A percentile compares a stretch with the other conserved stretches of the same genome.
phyloP scores from a whole-genome alignment of 2,797 vertebrate species.

The Leuciscus waleckii region DNA sequence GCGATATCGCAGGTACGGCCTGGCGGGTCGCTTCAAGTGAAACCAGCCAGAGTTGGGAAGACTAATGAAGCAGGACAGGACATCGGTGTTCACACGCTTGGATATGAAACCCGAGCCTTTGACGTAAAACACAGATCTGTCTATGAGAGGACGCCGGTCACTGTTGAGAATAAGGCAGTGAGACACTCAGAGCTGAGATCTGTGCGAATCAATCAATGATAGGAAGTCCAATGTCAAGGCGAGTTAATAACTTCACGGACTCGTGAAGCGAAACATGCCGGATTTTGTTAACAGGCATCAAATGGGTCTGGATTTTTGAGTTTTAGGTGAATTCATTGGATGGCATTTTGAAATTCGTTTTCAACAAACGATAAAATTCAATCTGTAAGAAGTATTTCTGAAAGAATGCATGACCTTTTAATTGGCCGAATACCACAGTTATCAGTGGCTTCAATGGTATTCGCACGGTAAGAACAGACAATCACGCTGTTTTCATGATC shows the following conservation, averaged over 20 bases:
- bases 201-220: slow-evolving; percentile 17
- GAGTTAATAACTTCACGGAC: slow-evolving; percentile 19
- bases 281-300: background rate
- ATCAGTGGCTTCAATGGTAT: background rate
- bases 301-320: background rate
- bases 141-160: slow-evolving; percentile 34
- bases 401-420: slow-evolving; percentile 15
- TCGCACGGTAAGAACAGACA: background rate
- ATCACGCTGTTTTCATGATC: background rate
- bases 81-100: slow-evolving; percentile 46
- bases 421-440: background rate
- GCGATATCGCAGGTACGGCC: slow-evolving; percentile 53
- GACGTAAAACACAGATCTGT: slow-evolving; percentile 45
- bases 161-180: slow-evolving; percentile 59
- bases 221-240: slow-evolving; percentile 16
- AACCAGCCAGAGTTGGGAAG: slow-evolving; percentile 47
- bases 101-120: slow-evolving; percentile 40
- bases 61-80: slow-evolving; percentile 69
- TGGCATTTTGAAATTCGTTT: background rate
- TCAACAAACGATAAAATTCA: background rate
- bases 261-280: background rate
- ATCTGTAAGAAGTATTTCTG: slow-evolving; percentile 16
- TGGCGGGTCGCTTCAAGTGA: slow-evolving; percentile 41
- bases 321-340: background rate
- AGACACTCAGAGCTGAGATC: slow-evolving; percentile 60